A percentile compares a stretch with the other conserved stretches of the same genome.
Conservation (phyloP, 1,140 invertebrate genomes). For the Dufourea novaeangliae region DNA sequence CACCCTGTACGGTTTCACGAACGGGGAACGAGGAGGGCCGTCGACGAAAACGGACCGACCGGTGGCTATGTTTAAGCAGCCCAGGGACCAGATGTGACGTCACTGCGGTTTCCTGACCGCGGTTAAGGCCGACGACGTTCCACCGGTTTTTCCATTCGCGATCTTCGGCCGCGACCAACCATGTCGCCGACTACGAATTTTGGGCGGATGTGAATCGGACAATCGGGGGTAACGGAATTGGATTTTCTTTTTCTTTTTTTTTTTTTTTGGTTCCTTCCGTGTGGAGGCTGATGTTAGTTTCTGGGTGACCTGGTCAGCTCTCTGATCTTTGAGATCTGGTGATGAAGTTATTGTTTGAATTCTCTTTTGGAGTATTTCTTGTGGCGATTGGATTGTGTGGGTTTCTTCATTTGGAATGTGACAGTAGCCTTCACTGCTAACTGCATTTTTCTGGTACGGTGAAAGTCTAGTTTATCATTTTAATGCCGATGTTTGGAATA, state of each 20-base stretch:
- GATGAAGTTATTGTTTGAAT: no score
- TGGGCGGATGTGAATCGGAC: background rate
- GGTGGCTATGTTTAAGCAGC: constrained; percentile 57
- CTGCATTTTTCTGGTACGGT: no score
- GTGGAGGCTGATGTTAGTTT: no score
- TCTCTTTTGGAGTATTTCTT: no score
- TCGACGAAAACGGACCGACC: constrained; percentile 5
- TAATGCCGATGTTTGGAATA: no score
- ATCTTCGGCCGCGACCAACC: background rate
- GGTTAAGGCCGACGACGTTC: constrained; percentile 27
- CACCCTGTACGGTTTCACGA: background rate
- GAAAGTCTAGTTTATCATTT: no score
- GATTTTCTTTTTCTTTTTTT: background rate
- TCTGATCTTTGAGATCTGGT: no score
- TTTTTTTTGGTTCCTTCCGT: background rate
- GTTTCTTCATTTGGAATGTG: no score
- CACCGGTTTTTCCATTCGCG: background rate
- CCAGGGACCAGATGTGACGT: constrained; percentile 59
- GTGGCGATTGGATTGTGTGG: no score
- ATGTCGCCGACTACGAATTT: background rate
- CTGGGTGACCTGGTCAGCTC: no score
- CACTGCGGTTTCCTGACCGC: constrained; percentile 52
- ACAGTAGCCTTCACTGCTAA: no score
- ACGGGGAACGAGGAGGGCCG: background rate
- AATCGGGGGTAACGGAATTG: background rate